phyloP scores from a whole-genome alignment of 2,888 invertebrate genomes.

The Caradrina clavipalpis region DNA sequence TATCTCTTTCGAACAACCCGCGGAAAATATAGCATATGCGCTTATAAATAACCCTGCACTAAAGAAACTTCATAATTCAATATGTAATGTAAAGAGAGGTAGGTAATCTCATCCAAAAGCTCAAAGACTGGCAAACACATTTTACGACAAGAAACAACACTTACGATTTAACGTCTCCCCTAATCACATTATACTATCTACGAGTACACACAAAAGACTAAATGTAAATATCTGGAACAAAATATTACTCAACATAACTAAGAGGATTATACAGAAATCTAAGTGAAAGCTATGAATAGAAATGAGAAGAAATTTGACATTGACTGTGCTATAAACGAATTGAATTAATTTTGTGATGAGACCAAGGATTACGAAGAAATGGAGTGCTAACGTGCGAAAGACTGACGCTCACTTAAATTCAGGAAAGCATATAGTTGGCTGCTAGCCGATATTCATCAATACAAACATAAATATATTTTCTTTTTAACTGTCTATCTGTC shows the following conservation, averaged over 20 bases:
- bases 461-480: too few relatives aligned
- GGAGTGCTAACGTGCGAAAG: neutral
- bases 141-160: neutral
- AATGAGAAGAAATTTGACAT: constrained; percentile 27
- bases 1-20: too few relatives aligned
- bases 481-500: too few relatives aligned
- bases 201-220: neutral
- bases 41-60: neutral
- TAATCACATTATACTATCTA: constrained; percentile 3
- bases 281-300: constrained; percentile 32
- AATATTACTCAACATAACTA: constrained; percentile 14
- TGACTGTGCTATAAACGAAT: constrained; percentile 9
- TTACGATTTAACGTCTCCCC: neutral
- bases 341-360: constrained; percentile 6
- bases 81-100: too few relatives aligned
- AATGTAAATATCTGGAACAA: constrained; percentile 4
- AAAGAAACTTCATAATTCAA: neutral
- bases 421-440: too few relatives aligned
- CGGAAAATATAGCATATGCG: too few relatives aligned
- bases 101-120: neutral
- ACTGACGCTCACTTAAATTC: too few relatives aligned
- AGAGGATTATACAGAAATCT: constrained; percentile 10
- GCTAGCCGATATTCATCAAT: neutral
- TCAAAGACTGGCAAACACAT: neutral
- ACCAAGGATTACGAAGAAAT: constrained; percentile 4